phyloP scores from a whole-genome alignment of 1,140 invertebrate species.

The Cardiocondyla obscurior region DNA sequence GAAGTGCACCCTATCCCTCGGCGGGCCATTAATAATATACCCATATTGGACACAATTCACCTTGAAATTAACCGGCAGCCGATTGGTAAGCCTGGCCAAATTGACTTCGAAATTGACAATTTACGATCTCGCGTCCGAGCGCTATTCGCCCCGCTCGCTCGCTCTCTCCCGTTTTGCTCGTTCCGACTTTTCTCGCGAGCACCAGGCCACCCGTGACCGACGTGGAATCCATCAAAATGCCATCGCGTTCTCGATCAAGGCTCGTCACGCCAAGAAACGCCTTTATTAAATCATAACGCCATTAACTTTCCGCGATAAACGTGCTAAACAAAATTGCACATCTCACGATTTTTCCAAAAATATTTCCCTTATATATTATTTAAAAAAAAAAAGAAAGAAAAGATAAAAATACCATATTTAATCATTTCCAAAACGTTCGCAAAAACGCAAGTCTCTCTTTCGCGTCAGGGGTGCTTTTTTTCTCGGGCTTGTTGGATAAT shows the following conservation, averaged over 20 bases:
- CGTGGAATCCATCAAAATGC: slow-evolving; percentile 12
- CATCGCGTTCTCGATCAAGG: slow-evolving; percentile 1
- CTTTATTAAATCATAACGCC: background rate
- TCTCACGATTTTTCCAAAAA: background rate
- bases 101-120: slow-evolving; percentile 85
- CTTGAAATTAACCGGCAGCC: slow-evolving; percentile 85
- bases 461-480: background rate
- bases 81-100: slow-evolving; percentile 84
- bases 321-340: background rate
- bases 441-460: background rate
- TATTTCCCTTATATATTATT: no score
- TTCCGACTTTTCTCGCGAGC: background rate
- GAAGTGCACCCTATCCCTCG: slow-evolving; percentile 78
- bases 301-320: background rate
- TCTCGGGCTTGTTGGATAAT: background rate
- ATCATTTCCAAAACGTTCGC: background rate
- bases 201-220: background rate
- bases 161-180: background rate
- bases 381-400: no score
- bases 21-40: slow-evolving; percentile 84
- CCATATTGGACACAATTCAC: slow-evolving; percentile 85
- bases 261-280: background rate
- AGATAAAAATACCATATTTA: no score
- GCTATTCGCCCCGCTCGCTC: slow-evolving; percentile 41
- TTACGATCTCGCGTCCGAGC: slow-evolving; percentile 77